These are phyloP conservation scores for Neoitamus cyanurus DNA, from an alignment of 2,888 invertebrate genomes.

Conservation along the genomic window DNA sequence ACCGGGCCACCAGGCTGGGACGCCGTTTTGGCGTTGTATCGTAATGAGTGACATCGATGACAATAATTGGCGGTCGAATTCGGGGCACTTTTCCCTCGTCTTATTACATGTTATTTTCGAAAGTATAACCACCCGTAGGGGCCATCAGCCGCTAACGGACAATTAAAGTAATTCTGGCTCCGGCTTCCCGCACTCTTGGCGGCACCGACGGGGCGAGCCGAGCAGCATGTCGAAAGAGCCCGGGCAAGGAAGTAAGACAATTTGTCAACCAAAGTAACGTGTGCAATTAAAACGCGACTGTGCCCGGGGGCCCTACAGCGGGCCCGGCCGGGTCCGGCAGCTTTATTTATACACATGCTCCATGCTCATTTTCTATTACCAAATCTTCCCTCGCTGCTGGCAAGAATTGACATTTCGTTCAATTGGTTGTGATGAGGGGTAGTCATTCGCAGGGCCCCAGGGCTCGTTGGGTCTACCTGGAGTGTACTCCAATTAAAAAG, in stretches of 20 bases:
- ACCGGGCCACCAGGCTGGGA: background rate
- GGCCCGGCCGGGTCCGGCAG: background rate
- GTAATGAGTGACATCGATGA: constrained; percentile 27
- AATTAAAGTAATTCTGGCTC: constrained; percentile 27
- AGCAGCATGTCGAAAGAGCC: background rate
- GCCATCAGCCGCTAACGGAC: constrained; percentile 4
- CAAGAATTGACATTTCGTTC: constrained; percentile 57
- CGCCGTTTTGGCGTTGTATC: background rate
- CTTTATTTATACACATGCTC: constrained; percentile 25
- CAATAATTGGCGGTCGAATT: constrained; percentile 20
- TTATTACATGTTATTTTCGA: constrained; percentile 24
- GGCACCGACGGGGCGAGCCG: background rate
- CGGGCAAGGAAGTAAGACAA: constrained; percentile 22
- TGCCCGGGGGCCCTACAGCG: background rate
- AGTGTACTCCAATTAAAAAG: constrained; percentile 52
- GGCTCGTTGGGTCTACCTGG: constrained; percentile 52
- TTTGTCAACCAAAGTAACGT: constrained; percentile 32
- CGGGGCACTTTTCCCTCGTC: background rate
- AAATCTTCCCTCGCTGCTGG: constrained; percentile 48
- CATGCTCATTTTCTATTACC: constrained; percentile 41
- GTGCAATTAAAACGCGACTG: constrained; percentile 29
- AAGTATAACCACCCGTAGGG: background rate
- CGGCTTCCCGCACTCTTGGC: background rate
- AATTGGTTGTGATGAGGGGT: constrained; percentile 54
- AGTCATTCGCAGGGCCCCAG: constrained; percentile 46